Evolutionary conservation across 1,140 invertebrate species (phyloP).

Genomic region (Pseudachorutes palmiensis): DNA sequence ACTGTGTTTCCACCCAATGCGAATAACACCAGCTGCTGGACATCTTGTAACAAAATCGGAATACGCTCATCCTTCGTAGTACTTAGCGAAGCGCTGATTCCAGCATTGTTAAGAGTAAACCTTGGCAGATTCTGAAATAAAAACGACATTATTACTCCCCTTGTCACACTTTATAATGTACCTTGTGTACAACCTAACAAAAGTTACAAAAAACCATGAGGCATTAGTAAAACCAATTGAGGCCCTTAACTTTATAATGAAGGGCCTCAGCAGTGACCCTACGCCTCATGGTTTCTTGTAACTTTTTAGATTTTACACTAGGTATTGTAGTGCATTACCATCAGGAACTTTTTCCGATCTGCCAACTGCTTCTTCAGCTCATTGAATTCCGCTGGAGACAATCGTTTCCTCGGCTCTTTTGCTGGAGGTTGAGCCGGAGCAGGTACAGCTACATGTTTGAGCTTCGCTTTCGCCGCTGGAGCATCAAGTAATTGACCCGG

Average conservation of each 20-base stretch:
- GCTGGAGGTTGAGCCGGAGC: neutral
- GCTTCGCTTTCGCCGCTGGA: slow-evolving; percentile 10
- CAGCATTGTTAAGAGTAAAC: slow-evolving; percentile 35
- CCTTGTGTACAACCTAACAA: too few relatives aligned
- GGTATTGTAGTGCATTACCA: slow-evolving; percentile 41
- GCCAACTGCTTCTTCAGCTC: slow-evolving; percentile 49
- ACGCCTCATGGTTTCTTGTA: too few relatives aligned
- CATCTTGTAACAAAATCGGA: slow-evolving; percentile 68
- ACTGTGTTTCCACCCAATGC: slow-evolving; percentile 62
- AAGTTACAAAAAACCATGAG: slow-evolving; percentile 10
- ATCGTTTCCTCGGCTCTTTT: neutral
- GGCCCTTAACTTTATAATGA: too few relatives aligned
- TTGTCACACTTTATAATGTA: too few relatives aligned
- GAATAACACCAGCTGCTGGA: slow-evolving; percentile 71
- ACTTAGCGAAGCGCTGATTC: slow-evolving; percentile 36
- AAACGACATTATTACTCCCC: too few relatives aligned
- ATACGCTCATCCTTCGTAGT: slow-evolving; percentile 44
- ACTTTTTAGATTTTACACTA: too few relatives aligned
- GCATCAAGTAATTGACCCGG: slow-evolving; percentile 24
- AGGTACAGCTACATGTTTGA: too few relatives aligned
- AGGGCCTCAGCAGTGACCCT: too few relatives aligned
- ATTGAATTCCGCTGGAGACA: slow-evolving; percentile 45
- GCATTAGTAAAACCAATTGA: slow-evolving; percentile 40
- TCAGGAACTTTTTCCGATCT: slow-evolving; percentile 49
- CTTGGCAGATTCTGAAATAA: slow-evolving; percentile 38